Evolutionary conservation across 2,113 vertebrate genomes (phyloP).

Genomic region (Gasterosteus aculeatus): DNA sequence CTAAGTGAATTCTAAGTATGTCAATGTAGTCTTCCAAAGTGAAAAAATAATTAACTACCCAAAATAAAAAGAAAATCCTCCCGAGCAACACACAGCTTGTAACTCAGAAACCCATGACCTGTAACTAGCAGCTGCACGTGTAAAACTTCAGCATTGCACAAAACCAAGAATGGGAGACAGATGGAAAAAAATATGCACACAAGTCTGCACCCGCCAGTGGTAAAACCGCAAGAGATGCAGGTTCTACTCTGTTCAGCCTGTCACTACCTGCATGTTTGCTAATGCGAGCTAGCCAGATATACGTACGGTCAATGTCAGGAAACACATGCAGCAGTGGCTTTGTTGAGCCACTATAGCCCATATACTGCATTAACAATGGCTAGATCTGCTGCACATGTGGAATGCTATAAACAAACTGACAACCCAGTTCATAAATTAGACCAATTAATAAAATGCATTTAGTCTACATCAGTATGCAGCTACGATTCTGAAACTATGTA

Average conservation of each 20-base stretch:
- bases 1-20: slow-evolving; percentile 16
- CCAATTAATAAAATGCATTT: too few species aligned
- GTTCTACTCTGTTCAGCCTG: not conserved
- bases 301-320: not conserved
- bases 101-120: not conserved
- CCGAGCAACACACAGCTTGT: not conserved
- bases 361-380: too few species aligned
- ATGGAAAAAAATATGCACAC: not conserved
- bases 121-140: not conserved
- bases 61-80: too few species aligned
- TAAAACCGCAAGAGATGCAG: not conserved
- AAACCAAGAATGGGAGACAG: not conserved
- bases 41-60: slow-evolving; percentile 12
- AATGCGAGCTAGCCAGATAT: not conserved
- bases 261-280: not conserved
- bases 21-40: slow-evolving; percentile 10
- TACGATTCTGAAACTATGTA: too few species aligned
- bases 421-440: too few species aligned
- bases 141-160: not conserved
- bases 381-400: too few species aligned
- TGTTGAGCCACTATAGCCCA: too few species aligned
- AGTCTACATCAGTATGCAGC: too few species aligned
- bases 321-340: not conserved
- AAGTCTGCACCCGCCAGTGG: not conserved
- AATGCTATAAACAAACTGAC: too few species aligned